Conservation (phyloP, 2,113 vertebrate species). For the Lepus europaeus region DNA sequence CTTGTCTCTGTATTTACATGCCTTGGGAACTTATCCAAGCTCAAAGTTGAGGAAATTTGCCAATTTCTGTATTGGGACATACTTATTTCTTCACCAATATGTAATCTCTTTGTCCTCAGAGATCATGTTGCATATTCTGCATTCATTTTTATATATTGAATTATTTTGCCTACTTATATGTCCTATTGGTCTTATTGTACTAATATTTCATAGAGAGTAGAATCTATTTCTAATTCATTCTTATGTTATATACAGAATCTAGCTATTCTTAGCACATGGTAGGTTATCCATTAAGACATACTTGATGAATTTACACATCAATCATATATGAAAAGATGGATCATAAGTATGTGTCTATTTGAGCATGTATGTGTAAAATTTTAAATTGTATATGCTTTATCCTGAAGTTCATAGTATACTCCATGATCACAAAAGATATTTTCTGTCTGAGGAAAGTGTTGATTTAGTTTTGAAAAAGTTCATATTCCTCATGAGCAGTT, state of each 20-base stretch:
- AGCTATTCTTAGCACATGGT: neutral
- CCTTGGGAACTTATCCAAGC: neutral
- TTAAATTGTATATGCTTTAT: slow-evolving; percentile 1
- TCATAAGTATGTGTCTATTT: neutral
- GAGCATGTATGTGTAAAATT: neutral
- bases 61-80: neutral
- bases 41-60: neutral
- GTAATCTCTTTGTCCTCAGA: neutral
- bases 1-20: neutral
- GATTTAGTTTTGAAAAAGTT: neutral
- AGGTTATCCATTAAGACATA: neutral
- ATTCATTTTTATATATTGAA: neutral
- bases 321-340: neutral
- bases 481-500: neutral
- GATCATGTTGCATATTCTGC: neutral
- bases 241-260: neutral
- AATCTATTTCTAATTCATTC: neutral
- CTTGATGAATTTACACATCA: neutral
- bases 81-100: neutral
- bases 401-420: neutral
- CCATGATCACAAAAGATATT: neutral
- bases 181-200: neutral
- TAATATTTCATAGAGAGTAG: neutral
- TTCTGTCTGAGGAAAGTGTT: neutral
- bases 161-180: neutral